Percentiles rank a stretch among this genome's conserved stretches.
These are phyloP conservation scores for Cottus gobio DNA, from an alignment of 2,113 vertebrate genomes.

Conservation along the genomic window DNA sequence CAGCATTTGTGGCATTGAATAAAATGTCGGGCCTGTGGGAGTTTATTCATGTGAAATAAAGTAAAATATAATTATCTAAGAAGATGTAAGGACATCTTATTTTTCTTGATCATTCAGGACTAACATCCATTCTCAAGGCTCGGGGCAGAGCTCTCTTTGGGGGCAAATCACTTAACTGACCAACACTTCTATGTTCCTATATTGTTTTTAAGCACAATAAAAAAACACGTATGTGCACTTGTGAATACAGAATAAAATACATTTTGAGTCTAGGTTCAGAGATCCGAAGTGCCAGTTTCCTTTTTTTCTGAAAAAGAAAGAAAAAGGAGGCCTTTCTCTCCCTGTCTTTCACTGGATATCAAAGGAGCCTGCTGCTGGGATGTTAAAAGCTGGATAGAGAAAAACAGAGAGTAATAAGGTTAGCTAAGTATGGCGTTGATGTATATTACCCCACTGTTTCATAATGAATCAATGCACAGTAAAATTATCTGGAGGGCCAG, in stretches of 20 bases:
- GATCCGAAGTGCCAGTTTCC: not conserved
- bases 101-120: not conserved
- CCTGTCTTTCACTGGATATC: not conserved
- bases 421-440: not conserved
- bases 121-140: not conserved
- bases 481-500: not conserved
- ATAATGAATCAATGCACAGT: not conserved
- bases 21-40: slow-evolving; percentile 3
- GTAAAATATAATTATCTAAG: slow-evolving; percentile 2
- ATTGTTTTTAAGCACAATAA: slow-evolving; percentile 3
- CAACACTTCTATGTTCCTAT: not conserved
- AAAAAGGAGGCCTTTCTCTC: not conserved
- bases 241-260: not conserved
- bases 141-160: not conserved
- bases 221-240: not conserved
- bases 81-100: slow-evolving; percentile 4
- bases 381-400: not conserved
- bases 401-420: not conserved
- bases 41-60: slow-evolving; percentile 8
- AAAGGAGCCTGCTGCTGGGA: not conserved
- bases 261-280: not conserved
- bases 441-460: not conserved
- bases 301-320: not conserved
- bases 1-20: slow-evolving; percentile 13
- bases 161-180: not conserved